A percentile compares a stretch with the other conserved stretches of the same genome.
Conservation (phyloP, 1,140 invertebrate species). For the Campoletis sonorensis region DNA sequence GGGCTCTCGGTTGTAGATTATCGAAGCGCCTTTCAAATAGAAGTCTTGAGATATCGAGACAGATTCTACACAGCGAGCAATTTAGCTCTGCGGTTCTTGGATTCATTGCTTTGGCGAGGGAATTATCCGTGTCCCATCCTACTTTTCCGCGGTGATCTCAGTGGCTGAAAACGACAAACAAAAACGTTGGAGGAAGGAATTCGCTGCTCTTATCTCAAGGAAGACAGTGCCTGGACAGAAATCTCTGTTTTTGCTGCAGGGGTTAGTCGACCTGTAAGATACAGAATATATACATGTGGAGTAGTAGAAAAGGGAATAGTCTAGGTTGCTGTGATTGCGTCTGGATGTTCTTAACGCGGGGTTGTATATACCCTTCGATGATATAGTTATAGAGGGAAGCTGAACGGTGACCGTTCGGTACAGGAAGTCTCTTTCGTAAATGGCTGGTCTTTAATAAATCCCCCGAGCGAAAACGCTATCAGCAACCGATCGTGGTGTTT, state of each 20-base stretch:
- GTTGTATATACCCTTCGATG: constrained; percentile 23
- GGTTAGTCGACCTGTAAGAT: constrained; percentile 27
- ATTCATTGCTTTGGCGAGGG: constrained; percentile 36
- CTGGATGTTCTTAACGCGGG: neutral
- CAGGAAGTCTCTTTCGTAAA: constrained; percentile 35
- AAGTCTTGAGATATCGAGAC: no score
- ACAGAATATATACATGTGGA: neutral
- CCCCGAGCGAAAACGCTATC: constrained; percentile 29
- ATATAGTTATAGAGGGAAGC: neutral
- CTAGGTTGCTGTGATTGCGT: constrained; percentile 2
- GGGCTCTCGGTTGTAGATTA: no score
- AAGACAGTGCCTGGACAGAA: constrained; percentile 31
- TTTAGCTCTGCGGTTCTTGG: constrained; percentile 21
- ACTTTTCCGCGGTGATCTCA: constrained; percentile 10
- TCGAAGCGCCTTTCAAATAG: no score
- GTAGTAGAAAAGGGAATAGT: no score
- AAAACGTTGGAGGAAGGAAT: constrained; percentile 42
- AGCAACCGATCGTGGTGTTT: constrained; percentile 32
- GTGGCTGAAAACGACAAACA: constrained; percentile 36
- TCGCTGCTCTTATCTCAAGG: constrained; percentile 36
- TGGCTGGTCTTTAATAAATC: constrained; percentile 31
- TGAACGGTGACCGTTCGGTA: constrained; percentile 25
- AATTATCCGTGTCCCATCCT: constrained; percentile 6
- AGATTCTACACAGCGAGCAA: constrained; percentile 34
- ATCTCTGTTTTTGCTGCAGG: constrained; percentile 36